Conservation (phyloP, 2,797 vertebrate species). For the Sebastes kiyomatsui region DNA sequence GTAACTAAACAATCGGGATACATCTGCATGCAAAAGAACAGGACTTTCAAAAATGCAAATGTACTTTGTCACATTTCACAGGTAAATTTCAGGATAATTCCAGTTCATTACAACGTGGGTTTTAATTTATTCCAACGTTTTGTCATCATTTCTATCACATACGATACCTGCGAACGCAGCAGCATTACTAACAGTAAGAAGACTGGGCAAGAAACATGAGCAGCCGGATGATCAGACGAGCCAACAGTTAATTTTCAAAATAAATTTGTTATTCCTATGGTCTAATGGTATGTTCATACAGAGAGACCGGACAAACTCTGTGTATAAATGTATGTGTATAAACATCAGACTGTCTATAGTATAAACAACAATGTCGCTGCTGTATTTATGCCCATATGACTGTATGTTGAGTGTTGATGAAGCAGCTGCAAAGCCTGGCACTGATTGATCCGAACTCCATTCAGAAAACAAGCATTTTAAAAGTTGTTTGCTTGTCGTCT, state of each 20-base stretch:
- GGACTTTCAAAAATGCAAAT: neutral
- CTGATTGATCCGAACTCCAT: too few relatives aligned
- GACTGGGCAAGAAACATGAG: neutral
- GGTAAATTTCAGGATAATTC: neutral
- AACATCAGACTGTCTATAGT: too few relatives aligned
- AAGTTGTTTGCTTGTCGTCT: too few relatives aligned
- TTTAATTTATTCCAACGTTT: neutral
- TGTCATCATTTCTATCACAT: neutral
- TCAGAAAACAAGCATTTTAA: too few relatives aligned
- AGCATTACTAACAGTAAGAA: neutral
- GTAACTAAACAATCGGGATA: too few relatives aligned
- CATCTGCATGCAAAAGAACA: conserved; percentile 4
- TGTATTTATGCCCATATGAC: too few relatives aligned
- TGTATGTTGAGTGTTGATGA: too few relatives aligned
- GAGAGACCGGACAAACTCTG: too few relatives aligned
- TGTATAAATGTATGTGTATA: too few relatives aligned
- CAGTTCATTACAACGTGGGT: neutral
- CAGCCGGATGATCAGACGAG: neutral
- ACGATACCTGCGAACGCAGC: neutral
- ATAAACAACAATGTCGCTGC: too few relatives aligned
- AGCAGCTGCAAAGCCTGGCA: fast-evolving
- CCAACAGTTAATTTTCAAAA: fast-evolving
- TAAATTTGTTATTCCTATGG: fast-evolving
- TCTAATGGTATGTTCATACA: fast-evolving
- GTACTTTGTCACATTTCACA: neutral